These are phyloP conservation scores for Salvelinus alpinus DNA, from an alignment of 2,113 vertebrate genomes.

Conservation along the genomic window DNA sequence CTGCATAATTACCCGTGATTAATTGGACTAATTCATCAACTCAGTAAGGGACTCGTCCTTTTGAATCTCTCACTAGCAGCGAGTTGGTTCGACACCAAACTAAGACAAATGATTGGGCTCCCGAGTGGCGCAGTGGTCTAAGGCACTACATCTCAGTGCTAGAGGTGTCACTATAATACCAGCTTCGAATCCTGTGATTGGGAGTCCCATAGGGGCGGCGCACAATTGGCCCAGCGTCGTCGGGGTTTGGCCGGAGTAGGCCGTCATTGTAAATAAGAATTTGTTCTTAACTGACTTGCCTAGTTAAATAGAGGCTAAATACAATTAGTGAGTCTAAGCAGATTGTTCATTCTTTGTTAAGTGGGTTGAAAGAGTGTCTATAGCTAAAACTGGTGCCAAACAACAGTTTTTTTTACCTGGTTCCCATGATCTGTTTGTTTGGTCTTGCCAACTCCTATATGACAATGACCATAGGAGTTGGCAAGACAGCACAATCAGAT, in stretches of 20 bases:
- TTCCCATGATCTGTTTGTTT: background rate
- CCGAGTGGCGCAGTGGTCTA: background rate
- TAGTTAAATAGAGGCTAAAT: background rate
- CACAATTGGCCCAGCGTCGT: no score
- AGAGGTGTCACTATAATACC: no score
- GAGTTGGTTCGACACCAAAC: background rate
- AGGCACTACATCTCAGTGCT: no score
- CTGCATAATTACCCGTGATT: background rate
- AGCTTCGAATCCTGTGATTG: no score
- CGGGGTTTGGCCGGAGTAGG: no score
- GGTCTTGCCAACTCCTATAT: no score
- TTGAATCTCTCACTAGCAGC: background rate
- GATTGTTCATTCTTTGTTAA: slow-evolving; percentile 1
- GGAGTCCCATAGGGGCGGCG: no score
- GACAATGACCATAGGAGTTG: no score
- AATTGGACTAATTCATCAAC: background rate
- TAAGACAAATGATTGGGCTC: slow-evolving; percentile 17
- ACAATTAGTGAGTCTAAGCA: background rate
- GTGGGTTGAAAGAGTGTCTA: background rate
- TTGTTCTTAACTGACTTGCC: background rate
- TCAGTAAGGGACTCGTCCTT: background rate
- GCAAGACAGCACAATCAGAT: no score
- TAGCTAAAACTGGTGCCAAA: background rate
- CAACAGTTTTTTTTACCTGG: background rate
- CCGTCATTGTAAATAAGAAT: no score